Conservation (phyloP, 2,888 invertebrate species). For the Lymantria monacha region DNA sequence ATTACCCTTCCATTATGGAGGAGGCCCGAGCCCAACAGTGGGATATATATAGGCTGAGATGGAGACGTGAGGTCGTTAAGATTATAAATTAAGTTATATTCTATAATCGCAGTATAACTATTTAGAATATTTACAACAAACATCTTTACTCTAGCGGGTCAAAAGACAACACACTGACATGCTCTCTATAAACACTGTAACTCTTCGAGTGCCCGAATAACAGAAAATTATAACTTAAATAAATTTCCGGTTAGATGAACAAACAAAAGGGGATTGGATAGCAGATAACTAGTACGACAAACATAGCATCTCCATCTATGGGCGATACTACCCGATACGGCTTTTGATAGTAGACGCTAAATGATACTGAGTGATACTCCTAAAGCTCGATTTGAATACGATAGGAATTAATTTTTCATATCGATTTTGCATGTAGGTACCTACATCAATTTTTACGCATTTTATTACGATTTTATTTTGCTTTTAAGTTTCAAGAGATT, state of each 20-base stretch:
- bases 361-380: slow-evolving; percentile 32
- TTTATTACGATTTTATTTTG: no score
- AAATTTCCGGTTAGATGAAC: slow-evolving; percentile 76
- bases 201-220: slow-evolving; percentile 62
- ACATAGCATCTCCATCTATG: slow-evolving; percentile 68
- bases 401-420: background rate
- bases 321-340: slow-evolving; percentile 65
- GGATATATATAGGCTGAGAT: no score
- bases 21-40: no score
- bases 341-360: slow-evolving; percentile 76
- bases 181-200: slow-evolving; percentile 21
- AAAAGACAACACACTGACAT: slow-evolving; percentile 56
- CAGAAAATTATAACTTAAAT: slow-evolving; percentile 79
- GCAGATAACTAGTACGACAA: slow-evolving; percentile 63
- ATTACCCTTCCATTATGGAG: no score
- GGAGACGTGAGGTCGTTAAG: no score
- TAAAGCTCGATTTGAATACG: slow-evolving; percentile 41
- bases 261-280: slow-evolving; percentile 67
- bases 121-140: background rate
- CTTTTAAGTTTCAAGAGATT: no score
- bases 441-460: no score
- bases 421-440: no score
- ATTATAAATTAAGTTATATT: no score
- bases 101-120: background rate
- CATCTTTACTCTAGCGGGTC: slow-evolving; percentile 29